Base-by-base conservation (phyloP, 2,113 vertebrate genomes). In the Limnothrissa miodon region DNA sequence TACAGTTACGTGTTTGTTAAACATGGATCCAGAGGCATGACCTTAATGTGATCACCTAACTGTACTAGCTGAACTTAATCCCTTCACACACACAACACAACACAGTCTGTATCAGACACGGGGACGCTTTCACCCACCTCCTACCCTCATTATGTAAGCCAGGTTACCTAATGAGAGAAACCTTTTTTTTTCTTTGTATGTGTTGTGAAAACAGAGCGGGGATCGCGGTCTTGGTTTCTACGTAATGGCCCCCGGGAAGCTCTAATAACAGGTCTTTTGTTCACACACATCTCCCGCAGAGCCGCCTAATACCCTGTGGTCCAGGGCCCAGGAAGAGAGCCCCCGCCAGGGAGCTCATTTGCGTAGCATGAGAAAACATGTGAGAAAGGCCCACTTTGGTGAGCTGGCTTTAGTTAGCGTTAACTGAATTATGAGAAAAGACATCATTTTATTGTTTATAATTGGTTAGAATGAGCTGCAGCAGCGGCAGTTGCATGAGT, bases 161-260 rank as follows among this genome's bases (percentile, higher is more conserved):
- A 1, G 53, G 74, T 85, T 70, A 78, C 79, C 8, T 56, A 42
- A 59, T 39, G 13, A 1, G 23, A 79, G 11, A 45, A 11, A n/a
- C n/a, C n/a, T n/a, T n/a, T n/a, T 42, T 39, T 2, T 82, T 45
- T 70, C 62, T 83, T 19, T 19, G 48, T 9, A 45, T 79, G 45
- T 83, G 44, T 82, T 80, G 79, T 80, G 59, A 82, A 85, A 86
- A 85, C 46, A 81, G 5, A n/a, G 7, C 44, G 13, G 11, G 53
- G 51, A 39, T 17, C 51, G 56, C 80, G 56, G 56, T 44, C 36
- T 44, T 13, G 11, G 80, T 23, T 81, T 74, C 25, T 36, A 10
- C 25, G 66, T 33, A 74, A 74, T 74, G 29, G 66, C 59, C 25
- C 29, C 6, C 4, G 6, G 8, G 25, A 33, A 42, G 29, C 29